A percentile compares a stretch with the other conserved stretches of the same genome.
phyloP scores from a whole-genome alignment of 2,113 vertebrate genomes.

The Motacilla alba region DNA sequence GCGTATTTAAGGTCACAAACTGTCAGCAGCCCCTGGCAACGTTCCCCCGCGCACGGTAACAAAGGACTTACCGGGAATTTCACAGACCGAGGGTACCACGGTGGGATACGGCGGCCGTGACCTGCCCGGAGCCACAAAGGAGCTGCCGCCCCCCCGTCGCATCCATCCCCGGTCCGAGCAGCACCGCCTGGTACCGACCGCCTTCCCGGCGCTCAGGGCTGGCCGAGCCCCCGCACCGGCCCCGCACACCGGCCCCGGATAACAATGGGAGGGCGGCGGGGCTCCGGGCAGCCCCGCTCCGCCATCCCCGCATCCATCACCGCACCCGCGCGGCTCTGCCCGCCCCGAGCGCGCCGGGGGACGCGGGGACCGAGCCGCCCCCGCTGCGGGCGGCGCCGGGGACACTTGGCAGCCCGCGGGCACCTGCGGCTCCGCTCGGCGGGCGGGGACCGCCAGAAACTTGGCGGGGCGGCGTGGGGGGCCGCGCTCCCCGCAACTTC shows the following conservation, averaged over 20 bases:
- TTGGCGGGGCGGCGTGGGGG: conserved; percentile 18
- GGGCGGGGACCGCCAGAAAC: background rate
- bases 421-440: conserved; percentile 5
- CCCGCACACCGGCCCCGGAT: conserved; percentile 30
- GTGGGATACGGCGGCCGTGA: conserved; percentile 57
- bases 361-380: background rate
- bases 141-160: conserved; percentile 24
- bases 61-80: conserved; percentile 70
- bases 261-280: conserved; percentile 76
- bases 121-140: conserved; percentile 66
- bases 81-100: conserved; percentile 23
- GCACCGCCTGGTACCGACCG: background rate
- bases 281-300: conserved; percentile 65
- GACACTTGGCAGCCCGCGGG: background rate
- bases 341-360: background rate
- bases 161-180: conserved; percentile 19
- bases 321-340: background rate
- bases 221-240: conserved; percentile 54
- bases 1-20: background rate
- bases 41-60: conserved; percentile 52
- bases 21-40: background rate
- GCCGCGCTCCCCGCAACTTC: conserved; percentile 27
- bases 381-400: background rate
- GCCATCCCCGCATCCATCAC: conserved; percentile 13
- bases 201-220: conserved; percentile 21